Evolutionary conservation across 2,113 vertebrate genomes (phyloP), one percentile per base, ranked within the genome.

Genomic region (Oryzias woworae): DNA sequence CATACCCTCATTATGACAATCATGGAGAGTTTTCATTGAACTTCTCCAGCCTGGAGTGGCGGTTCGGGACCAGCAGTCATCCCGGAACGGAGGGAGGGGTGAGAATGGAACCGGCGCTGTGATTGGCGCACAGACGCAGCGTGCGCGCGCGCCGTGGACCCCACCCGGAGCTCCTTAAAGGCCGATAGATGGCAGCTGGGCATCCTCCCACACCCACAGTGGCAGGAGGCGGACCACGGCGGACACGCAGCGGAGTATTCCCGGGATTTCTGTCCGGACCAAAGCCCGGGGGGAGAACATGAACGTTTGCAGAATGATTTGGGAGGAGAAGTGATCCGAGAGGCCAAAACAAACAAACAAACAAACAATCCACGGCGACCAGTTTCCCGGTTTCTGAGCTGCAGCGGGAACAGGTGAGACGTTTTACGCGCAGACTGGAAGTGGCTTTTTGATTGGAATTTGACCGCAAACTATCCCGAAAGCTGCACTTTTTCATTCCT

Each of bases 131-230:
- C 67, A 78, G 76, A 57, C 5, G 90, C 85, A 87, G 93, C 93
- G 95, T 78, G 93, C 75, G 90, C 56, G 91, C 91, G 85, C 31
- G 90, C 54, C 71, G 73, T 79, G 90, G 91, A 86, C 89, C 85
- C 87, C 93, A 80, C 90, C 92, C 92, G 88, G 82, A 88, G 88
- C 57, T 90, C 93, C 94, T 96, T 97, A 97, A 96, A 95, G 94
- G 92, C 92, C 85, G 82, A 87, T 91, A 92, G 93, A 94, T 94
- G 95, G 95, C 93, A 93, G 93, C 90, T 82, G 79, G 81, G 82
- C 66, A 88, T 85, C 88, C 91, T 79, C 69, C 65, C 77, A 67
- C 69, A 82, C 45, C 66, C 66, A 63, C 51, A 10, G 15, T 66
- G 60, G 57, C 64, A 13, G 0, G 53, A 77, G 55, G 2, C 60